A percentile compares a stretch with the other conserved stretches of the same genome.
Evolutionary conservation across 2,797 vertebrate species (phyloP).

Genomic region (Bryconaethiops microstoma): DNA sequence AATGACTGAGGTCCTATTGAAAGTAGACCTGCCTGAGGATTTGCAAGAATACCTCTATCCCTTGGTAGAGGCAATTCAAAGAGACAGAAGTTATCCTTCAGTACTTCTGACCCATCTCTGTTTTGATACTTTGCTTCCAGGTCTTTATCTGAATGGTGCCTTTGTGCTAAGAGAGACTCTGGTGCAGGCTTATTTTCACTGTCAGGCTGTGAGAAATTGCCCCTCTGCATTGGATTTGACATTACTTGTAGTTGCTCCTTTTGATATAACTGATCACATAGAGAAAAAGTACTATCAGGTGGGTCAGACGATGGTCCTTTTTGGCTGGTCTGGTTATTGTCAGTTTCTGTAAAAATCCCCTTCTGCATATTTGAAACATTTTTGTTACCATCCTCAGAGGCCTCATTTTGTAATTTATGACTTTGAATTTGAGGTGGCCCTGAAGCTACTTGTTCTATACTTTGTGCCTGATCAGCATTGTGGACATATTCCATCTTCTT

Average conservation of each 20-base stretch:
- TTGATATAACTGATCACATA: conserved; percentile 1
- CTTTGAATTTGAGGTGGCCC: neutral
- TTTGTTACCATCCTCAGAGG: conserved; percentile 6
- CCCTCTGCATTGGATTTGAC: neutral
- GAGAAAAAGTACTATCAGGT: neutral
- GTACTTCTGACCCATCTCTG: neutral
- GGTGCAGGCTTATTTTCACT: neutral
- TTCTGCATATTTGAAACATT: conserved; percentile 1
- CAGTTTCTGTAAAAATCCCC: neutral
- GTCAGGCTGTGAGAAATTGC: neutral
- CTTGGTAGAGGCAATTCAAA: neutral
- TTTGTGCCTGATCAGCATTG: neutral
- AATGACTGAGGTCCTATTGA: neutral
- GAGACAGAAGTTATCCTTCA: neutral
- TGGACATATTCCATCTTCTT: neutral
- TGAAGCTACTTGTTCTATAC: neutral
- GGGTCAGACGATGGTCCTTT: neutral
- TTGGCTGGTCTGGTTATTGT: neutral
- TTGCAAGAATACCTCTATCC: neutral
- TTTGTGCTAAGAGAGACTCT: neutral
- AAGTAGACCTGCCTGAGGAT: neutral
- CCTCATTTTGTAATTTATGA: neutral
- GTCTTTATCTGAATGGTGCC: neutral
- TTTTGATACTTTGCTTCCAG: neutral
- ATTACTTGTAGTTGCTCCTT: conserved; percentile 4